Evolutionary conservation across 37 sponge, comb jelly and placozoan genomes (phyloP), one percentile per base, ranked within the genome.

Genomic region (Halichondria panicea): DNA sequence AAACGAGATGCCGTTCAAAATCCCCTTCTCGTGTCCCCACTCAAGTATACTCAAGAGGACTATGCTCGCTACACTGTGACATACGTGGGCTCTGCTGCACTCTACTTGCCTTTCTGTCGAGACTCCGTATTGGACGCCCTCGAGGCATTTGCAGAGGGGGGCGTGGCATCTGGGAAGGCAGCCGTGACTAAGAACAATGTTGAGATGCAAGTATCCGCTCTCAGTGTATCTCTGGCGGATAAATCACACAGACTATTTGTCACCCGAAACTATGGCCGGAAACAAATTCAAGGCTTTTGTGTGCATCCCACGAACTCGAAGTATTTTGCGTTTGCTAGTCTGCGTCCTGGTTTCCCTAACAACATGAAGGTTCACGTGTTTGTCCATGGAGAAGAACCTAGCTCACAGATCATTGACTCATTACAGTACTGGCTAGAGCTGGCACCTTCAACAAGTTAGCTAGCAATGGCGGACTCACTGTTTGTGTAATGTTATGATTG

Each of bases 391-490:
- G 53, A 37, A 25, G 78, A 84, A 43, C 39, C 78, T 18, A 43
- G 60, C 21, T 27, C 60, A 30, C 55, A 42, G n/a, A 71, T 88
- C 35, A 41, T 81, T 50, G 77, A 70, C 1, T 65, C 78, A 44
- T 72, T 88, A 1, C 44, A 88, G 66, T 81, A 58, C 50, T 88
- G 88, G 88, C 67, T 88, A 8, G 55, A 88, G 34, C 31, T 80
- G 21, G 70, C 65, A 8, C 80, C 80, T 40, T n/a, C n/a, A n/a
- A n/a, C n/a, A n/a, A n/a, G n/a, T n/a, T n/a, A n/a, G n/a, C n/a
- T n/a, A n/a, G n/a, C n/a, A n/a, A n/a, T n/a, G n/a, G n/a, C n/a
- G n/a, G n/a, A n/a, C n/a, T n/a, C n/a, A n/a, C n/a, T n/a, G n/a
- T n/a, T n/a, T n/a, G n/a, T n/a, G n/a, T n/a, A n/a, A n/a, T n/a